Base-by-base conservation (phyloP, 1,140 invertebrate genomes). In the Papilio xuthus region DNA sequence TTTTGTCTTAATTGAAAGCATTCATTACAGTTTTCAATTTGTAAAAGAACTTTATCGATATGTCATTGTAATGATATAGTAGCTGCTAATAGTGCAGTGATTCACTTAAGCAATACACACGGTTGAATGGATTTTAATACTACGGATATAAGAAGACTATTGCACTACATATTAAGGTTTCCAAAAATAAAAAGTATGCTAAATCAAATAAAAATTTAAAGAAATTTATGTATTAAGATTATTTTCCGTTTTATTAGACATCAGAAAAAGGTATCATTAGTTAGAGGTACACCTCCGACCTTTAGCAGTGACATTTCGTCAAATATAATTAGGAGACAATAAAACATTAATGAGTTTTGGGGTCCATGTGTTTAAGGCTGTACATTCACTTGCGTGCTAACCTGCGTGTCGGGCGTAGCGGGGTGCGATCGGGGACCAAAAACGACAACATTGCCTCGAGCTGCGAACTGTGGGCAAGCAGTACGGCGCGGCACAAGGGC, bases 381-480 rank as follows among this genome's bases (percentile, higher is more conserved):
- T 82, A 87, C 88, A 89, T 91, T 90, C 89, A 88, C 91, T 88
- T 67, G 79, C 80, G 81, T 82, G 83, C 80, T 79, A 81, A 71
- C 78, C 78, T 75, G 81, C 63, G 78, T 32, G 60, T 72, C 72
- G 78, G 78, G 78, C 80, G 77, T 88, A 15, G 26, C 23, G 85
- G 88, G 88, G 85, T 81, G 81, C 83, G 84, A 82, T 82, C 84
- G 79, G 81, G 82, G 85, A 84, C 87, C 88, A 86, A 88, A 89
- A 86, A 82, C 88, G 82, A 84, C 85, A 85, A 88, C 87, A 88
- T 89, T 90, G 87, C 78, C 81, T 86, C 89, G 87, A 88, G 88
- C 89, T 89, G 86, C 81, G 81, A 71, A n/a, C 50, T 53, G 85
- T 81, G 81, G 76, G 32, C 70, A 69, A 37, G 63, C 78, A 69